Evolutionary conservation across 2,113 vertebrate genomes (phyloP).

Genomic region (Fulica atra): DNA sequence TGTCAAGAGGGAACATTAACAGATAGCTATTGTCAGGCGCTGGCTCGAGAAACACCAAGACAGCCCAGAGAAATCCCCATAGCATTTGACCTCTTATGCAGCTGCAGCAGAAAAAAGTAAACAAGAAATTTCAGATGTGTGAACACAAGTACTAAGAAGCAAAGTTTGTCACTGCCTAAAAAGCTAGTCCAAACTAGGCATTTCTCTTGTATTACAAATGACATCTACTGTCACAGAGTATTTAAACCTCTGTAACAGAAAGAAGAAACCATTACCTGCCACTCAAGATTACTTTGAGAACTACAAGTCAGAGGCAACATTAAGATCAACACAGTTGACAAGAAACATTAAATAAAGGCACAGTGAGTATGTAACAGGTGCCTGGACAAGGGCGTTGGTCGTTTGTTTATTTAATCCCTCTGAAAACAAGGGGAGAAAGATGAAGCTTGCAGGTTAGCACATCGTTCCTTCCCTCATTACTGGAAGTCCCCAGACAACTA

Average conservation of each 20-base stretch:
- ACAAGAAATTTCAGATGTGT: conserved; percentile 52
- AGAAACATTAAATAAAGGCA: background rate
- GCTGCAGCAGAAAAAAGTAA: conserved; percentile 65
- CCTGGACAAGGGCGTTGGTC: background rate
- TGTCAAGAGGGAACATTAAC: conserved; percentile 42
- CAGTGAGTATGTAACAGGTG: background rate
- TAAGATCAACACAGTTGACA: background rate
- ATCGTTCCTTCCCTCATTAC: background rate
- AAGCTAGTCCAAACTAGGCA: background rate
- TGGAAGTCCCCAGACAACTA: background rate
- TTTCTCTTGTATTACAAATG: background rate
- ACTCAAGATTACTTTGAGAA: background rate
- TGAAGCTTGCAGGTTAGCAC: background rate
- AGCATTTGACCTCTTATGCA: conserved; percentile 39
- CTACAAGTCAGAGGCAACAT: background rate
- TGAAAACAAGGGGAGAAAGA: background rate
- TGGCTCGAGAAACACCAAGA: conserved; percentile 13
- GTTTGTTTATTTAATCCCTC: background rate
- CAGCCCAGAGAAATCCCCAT: conserved; percentile 30
- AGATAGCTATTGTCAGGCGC: conserved; percentile 45
- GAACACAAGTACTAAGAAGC: background rate
- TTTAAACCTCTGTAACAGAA: background rate
- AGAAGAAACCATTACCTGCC: background rate
- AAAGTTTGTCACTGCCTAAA: background rate
- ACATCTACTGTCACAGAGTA: background rate